phyloP scores from a whole-genome alignment of 2,797 vertebrate species.

The Channallabes apus region DNA sequence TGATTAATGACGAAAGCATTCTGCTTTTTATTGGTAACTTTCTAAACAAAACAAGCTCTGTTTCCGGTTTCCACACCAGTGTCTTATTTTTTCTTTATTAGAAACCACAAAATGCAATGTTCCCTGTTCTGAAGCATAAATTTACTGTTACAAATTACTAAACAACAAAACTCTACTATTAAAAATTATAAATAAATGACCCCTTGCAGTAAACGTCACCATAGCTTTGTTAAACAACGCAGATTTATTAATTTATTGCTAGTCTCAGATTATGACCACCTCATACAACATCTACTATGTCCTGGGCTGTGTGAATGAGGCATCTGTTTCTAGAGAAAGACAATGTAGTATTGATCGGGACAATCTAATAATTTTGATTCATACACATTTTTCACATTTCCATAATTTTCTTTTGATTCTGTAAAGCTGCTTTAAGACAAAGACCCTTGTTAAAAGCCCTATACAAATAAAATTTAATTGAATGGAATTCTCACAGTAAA shows the following conservation, averaged over 20 bases:
- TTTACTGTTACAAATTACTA: not conserved
- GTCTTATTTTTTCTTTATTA: not conserved
- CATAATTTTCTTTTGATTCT: too few species aligned
- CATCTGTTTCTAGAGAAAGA: not conserved
- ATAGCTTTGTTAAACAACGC: not conserved
- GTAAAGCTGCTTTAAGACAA: too few species aligned
- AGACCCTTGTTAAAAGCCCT: too few species aligned
- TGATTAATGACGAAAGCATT: not conserved
- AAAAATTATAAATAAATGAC: not conserved
- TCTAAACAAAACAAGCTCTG: not conserved
- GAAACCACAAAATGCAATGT: not conserved
- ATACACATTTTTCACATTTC: too few species aligned
- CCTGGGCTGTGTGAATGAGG: not conserved
- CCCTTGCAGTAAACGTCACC: not conserved
- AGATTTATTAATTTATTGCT: not conserved
- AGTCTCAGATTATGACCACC: not conserved
- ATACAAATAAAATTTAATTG: too few species aligned
- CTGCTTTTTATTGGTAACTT: not conserved
- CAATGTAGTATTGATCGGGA: not conserved
- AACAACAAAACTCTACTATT: not conserved
- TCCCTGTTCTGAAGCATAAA: not conserved
- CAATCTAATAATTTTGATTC: too few species aligned
- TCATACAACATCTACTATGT: not conserved
- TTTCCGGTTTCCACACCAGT: not conserved
- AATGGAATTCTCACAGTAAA: too few species aligned